Conservation (phyloP, 1,140 invertebrate species). For the Trachymyrmex cornetzi region DNA sequence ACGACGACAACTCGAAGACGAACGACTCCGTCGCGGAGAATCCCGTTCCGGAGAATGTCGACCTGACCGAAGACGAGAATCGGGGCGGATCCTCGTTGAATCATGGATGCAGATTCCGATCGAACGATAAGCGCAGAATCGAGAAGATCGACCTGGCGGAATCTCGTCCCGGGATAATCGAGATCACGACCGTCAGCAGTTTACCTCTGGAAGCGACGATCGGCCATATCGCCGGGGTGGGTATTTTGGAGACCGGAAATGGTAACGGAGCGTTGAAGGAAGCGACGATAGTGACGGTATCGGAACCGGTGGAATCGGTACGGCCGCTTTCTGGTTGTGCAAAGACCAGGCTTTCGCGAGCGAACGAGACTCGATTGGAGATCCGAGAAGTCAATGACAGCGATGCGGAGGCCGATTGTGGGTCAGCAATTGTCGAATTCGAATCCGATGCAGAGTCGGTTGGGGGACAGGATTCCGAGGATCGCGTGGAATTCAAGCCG, state of each 20-base stretch:
- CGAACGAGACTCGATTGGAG: slow-evolving; percentile 72
- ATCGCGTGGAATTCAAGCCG: background rate
- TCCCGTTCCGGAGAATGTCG: background rate
- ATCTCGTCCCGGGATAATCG: slow-evolving; percentile 69
- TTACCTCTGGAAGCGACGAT: slow-evolving; percentile 79
- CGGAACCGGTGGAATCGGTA: slow-evolving; percentile 79
- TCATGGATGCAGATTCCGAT: background rate
- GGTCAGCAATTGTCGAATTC: slow-evolving; percentile 85
- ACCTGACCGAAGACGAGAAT: background rate
- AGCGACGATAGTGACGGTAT: slow-evolving; percentile 73
- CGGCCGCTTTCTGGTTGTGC: slow-evolving; percentile 54
- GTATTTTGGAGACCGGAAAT: slow-evolving; percentile 77
- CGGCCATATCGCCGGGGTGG: slow-evolving; percentile 80
- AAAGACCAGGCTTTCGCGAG: slow-evolving; percentile 64
- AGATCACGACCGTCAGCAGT: slow-evolving; percentile 80
- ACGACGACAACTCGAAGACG: slow-evolving; percentile 18
- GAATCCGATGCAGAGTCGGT: slow-evolving; percentile 87
- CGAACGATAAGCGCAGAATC: slow-evolving; percentile 72
- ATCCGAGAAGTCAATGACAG: slow-evolving; percentile 83
- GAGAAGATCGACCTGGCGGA: slow-evolving; percentile 66
- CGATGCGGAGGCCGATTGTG: slow-evolving; percentile 76
- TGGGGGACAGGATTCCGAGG: slow-evolving; percentile 29
- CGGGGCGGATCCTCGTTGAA: background rate
- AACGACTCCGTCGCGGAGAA: slow-evolving; percentile 44
- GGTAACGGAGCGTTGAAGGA: slow-evolving; percentile 30